Conservation (phyloP, 2,888 invertebrate genomes). For the Euzetes globulus region DNA sequence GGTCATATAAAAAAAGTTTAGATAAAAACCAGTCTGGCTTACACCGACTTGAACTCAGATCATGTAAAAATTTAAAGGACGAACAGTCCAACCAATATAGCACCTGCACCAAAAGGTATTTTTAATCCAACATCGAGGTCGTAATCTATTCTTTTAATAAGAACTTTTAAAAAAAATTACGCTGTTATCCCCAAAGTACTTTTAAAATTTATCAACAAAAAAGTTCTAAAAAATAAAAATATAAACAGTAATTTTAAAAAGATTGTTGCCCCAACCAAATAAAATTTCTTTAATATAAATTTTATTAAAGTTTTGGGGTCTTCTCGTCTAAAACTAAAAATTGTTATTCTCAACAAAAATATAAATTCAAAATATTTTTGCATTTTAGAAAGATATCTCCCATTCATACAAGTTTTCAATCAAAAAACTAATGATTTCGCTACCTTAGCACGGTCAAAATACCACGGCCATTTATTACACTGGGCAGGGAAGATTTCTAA, state of each 20-base stretch:
- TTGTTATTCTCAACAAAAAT: constrained; percentile 59
- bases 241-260: constrained; percentile 15
- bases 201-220: constrained; percentile 52
- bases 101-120: constrained; percentile 59
- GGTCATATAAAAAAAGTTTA: constrained; percentile 50
- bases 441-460: constrained; percentile 71
- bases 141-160: constrained; percentile 65
- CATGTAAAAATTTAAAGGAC: constrained; percentile 75
- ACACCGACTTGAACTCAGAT: constrained; percentile 81
- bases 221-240: constrained; percentile 2
- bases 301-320: constrained; percentile 64
- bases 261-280: constrained; percentile 37
- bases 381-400: constrained; percentile 60
- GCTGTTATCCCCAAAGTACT: constrained; percentile 80
- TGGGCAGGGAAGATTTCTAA: constrained; percentile 61
- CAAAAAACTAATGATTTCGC: constrained; percentile 72
- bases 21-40: constrained; percentile 79
- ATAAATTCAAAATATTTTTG: constrained; percentile 51
- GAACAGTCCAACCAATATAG: constrained; percentile 56
- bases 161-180: constrained; percentile 68
- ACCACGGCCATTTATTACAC: constrained; percentile 68
- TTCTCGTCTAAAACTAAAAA: constrained; percentile 65
- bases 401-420: constrained; percentile 70
- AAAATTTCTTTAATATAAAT: constrained; percentile 41
- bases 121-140: constrained; percentile 86